Evolutionary conservation across 2,888 invertebrate species (phyloP).

Genomic region (Folsomia candida): DNA sequence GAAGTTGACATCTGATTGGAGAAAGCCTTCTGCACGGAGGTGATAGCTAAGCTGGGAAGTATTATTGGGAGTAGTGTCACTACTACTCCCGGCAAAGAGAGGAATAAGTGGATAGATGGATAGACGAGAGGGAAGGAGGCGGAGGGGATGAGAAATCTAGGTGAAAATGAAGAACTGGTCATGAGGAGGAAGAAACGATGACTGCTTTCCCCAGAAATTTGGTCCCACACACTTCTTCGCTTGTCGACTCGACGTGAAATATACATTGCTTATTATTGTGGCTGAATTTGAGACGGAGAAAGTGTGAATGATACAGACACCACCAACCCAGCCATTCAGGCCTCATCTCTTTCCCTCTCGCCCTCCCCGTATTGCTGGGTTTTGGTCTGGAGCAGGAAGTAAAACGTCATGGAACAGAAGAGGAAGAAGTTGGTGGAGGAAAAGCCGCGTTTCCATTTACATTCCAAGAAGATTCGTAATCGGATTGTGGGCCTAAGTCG

Average conservation of each 20-base stretch:
- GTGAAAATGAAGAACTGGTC: background rate
- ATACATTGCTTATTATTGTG: background rate
- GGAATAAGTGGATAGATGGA: conserved; percentile 10
- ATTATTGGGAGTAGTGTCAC: background rate
- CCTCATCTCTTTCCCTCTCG: background rate
- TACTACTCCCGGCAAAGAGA: background rate
- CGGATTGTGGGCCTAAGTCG: conserved; percentile 35
- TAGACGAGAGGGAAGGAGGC: background rate
- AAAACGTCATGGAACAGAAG: background rate
- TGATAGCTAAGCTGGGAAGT: background rate
- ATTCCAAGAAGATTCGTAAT: conserved; percentile 43
- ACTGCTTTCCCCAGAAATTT: too few species aligned
- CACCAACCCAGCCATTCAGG: too few species aligned
- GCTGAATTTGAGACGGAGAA: background rate
- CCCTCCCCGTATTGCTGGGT: too few species aligned
- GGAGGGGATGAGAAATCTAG: too few species aligned
- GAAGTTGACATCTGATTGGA: background rate
- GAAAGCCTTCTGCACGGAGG: background rate
- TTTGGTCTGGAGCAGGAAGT: background rate
- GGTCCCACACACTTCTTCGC: too few species aligned
- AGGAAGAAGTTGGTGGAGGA: background rate
- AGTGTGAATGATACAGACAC: background rate
- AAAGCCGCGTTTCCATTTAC: conserved; percentile 40
- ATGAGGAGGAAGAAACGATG: background rate
- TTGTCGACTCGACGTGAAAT: background rate